phyloP scores from a whole-genome alignment of 2,888 invertebrate species.

The Trachelus iudaicus region DNA sequence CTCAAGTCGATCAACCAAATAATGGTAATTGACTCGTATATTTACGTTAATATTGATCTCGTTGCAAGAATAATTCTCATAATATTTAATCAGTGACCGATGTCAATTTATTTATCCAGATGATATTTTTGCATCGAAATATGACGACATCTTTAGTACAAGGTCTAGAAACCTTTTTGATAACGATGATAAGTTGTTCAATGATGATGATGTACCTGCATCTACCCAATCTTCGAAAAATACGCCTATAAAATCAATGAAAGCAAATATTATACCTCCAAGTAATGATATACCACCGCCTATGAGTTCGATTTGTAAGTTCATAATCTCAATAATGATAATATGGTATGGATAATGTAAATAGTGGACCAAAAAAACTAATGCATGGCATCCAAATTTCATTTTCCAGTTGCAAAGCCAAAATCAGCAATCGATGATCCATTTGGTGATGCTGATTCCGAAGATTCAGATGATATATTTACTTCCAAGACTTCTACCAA shows the following conservation, averaged over 20 bases:
- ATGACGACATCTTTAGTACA: conserved; percentile 41
- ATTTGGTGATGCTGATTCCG: conserved; percentile 58
- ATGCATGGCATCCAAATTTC: not conserved
- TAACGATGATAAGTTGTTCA: conserved; percentile 44
- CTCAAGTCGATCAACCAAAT: conserved; percentile 47
- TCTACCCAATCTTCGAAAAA: conserved; percentile 43
- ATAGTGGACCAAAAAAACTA: not conserved
- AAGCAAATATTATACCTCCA: conserved; percentile 57
- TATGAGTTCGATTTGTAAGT: conserved; percentile 53
- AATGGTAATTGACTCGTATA: not conserved
- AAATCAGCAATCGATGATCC: conserved; percentile 63
- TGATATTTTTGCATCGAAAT: conserved; percentile 50
- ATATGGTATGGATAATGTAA: not conserved
- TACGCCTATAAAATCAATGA: conserved; percentile 41
- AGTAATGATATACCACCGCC: conserved; percentile 62
- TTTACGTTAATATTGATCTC: not conserved
- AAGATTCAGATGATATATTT: conserved; percentile 61
- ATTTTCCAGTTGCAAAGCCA: conserved; percentile 51
- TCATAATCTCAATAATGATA: not conserved
- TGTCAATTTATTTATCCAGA: conserved; percentile 31
- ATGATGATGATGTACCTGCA: conserved; percentile 41
- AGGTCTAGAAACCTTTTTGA: conserved; percentile 48
- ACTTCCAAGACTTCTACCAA: conserved; percentile 47
- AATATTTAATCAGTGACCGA: conserved; percentile 4
- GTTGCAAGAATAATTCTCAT: conserved; percentile 8